phyloP scores from a whole-genome alignment of 2,797 vertebrate genomes.

The Tokudaia tokunoshimensis region DNA sequence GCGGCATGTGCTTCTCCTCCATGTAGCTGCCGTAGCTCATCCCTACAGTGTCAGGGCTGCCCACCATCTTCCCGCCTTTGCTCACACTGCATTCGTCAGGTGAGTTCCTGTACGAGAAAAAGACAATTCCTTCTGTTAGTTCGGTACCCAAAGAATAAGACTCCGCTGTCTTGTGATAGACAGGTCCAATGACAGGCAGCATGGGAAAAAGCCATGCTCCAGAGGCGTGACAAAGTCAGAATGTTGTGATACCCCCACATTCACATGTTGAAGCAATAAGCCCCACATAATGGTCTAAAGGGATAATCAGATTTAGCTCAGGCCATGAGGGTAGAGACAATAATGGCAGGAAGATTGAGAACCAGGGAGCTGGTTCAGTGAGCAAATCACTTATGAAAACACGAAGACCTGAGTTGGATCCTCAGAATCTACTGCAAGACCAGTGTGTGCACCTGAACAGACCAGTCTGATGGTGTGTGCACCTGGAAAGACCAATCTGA shows the following conservation, averaged over 20 bases:
- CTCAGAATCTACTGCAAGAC: not conserved
- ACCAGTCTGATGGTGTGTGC: not conserved
- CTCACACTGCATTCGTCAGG: constrained; percentile 91
- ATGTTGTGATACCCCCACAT: accelerated
- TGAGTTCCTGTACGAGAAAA: constrained; percentile 89
- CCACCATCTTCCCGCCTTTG: constrained; percentile 92
- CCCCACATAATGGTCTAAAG: accelerated
- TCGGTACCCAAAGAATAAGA: not conserved
- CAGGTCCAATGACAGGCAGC: accelerated
- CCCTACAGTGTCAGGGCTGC: constrained; percentile 87
- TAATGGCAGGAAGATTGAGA: no score
- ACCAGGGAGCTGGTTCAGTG: not conserved
- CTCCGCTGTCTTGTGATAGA: accelerated
- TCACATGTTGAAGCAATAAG: accelerated
- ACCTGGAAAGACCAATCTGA: not conserved
- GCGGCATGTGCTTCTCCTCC: constrained; percentile 93
- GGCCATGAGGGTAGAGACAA: not conserved
- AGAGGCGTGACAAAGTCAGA: not conserved
- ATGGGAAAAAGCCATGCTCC: not conserved
- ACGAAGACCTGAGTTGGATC: not conserved
- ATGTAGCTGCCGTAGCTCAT: constrained; percentile 93
- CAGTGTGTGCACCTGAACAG: not conserved
- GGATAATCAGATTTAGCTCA: not conserved
- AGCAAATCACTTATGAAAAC: not conserved
- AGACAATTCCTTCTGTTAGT: constrained; percentile 63